phyloP scores from a whole-genome alignment of 2,113 vertebrate species.

The Ranitomeya imitator region DNA sequence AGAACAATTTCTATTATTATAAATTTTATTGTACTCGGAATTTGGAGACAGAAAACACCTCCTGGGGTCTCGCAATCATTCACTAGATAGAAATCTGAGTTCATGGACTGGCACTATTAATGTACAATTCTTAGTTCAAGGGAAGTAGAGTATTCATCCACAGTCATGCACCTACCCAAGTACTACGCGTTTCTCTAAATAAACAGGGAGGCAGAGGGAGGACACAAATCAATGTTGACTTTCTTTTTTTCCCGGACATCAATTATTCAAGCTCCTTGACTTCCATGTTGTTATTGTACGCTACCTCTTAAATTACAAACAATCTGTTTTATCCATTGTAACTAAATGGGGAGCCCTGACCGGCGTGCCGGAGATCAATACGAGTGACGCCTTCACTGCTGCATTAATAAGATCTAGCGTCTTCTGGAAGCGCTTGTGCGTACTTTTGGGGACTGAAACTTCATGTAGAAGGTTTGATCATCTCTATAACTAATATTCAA shows the following conservation, averaged over 20 bases:
- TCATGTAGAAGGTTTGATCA: neutral
- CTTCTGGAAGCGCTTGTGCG: neutral
- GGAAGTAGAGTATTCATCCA: constrained; percentile 2
- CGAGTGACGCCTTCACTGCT: neutral
- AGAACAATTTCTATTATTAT: constrained; percentile 38
- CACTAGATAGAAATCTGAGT: neutral
- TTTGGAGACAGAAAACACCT: constrained; percentile 27
- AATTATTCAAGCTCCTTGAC: constrained; percentile 48
- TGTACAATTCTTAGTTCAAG: constrained; percentile 44
- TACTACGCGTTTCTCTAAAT: constrained; percentile 9
- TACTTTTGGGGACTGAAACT: neutral
- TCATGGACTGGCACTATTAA: constrained; percentile 34
- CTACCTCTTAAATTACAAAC: constrained; percentile 53
- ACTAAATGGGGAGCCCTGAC: constrained; percentile 41
- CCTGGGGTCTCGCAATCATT: neutral
- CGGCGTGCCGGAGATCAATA: constrained; percentile 26
- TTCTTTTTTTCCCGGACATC: constrained; percentile 44
- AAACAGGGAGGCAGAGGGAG: neutral
- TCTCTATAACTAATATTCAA: too few species aligned
- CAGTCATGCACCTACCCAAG: constrained; percentile 29
- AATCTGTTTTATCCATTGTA: constrained; percentile 46
- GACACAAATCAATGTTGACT: constrained; percentile 43
- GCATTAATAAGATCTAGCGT: constrained; percentile 21
- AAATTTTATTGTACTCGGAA: neutral
- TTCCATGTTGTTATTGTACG: constrained; percentile 46